A percentile compares a stretch with the other conserved stretches of the same genome.
Conservation (phyloP, 1,140 invertebrate genomes). For the Drosophila navojoa region DNA sequence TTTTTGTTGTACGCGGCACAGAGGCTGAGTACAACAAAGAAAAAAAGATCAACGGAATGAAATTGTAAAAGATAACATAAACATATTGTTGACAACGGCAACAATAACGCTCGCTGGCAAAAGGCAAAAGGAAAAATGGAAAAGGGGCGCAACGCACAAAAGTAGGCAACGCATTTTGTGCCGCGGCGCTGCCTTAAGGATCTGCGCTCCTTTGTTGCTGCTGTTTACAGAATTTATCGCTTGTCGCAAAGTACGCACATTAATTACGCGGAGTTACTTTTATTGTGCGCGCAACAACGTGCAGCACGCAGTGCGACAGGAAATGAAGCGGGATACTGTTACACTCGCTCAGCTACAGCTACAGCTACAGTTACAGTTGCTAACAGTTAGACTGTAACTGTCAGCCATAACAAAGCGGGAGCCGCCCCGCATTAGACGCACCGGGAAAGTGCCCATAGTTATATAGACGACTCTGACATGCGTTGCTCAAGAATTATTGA, state of each 20-base stretch:
- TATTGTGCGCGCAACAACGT: constrained; percentile 72
- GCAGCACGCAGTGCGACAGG: constrained; percentile 79
- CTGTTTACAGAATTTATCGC: constrained; percentile 66
- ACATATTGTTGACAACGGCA: constrained; percentile 77
- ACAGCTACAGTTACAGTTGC: constrained; percentile 6
- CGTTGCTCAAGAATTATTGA: constrained; percentile 70
- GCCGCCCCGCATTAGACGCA: constrained; percentile 23
- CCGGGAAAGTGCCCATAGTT: constrained; percentile 54
- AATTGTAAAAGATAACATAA: constrained; percentile 79
- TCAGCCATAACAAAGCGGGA: constrained; percentile 28
- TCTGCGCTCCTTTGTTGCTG: constrained; percentile 24
- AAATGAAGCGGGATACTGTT: constrained; percentile 67
- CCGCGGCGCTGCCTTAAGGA: constrained; percentile 32
- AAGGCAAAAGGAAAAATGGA: constrained; percentile 18
- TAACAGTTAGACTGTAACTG: constrained; percentile 25
- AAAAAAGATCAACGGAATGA: constrained; percentile 49
- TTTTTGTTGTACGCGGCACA: constrained; percentile 35
- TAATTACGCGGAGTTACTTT: constrained; percentile 80
- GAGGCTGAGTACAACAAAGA: constrained; percentile 7
- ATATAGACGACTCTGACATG: constrained; percentile 33
- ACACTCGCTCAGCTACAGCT: constrained; percentile 23
- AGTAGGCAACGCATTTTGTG: constrained; percentile 61
- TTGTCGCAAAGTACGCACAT: constrained; percentile 79
- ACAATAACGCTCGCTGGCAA: not conserved
- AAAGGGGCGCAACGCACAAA: constrained; percentile 54